phyloP scores from a whole-genome alignment of 2,888 invertebrate genomes.

The Eupithecia abbreviata region DNA sequence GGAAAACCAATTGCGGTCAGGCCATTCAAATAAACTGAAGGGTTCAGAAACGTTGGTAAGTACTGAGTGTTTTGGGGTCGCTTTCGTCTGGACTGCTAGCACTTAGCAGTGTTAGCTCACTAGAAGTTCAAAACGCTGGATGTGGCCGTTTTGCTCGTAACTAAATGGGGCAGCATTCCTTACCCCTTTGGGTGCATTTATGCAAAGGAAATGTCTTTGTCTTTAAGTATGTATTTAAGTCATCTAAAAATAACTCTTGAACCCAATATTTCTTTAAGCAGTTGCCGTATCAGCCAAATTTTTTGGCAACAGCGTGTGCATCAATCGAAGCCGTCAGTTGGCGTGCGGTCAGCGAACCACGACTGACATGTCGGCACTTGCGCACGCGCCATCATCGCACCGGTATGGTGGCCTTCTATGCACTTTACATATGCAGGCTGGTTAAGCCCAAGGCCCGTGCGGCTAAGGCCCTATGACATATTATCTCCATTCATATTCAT shows the following conservation, averaged over 20 bases:
- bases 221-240: background rate
- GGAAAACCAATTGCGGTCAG: constrained; percentile 19
- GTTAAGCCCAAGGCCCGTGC: constrained; percentile 8
- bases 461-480: background rate
- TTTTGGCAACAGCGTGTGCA: constrained; percentile 42
- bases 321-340: constrained; percentile 46
- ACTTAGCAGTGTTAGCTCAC: background rate
- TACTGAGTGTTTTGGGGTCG: background rate
- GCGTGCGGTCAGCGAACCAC: constrained; percentile 68
- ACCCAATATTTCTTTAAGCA: background rate
- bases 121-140: background rate
- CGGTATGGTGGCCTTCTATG: constrained; percentile 16
- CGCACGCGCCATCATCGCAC: constrained; percentile 50
- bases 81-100: background rate
- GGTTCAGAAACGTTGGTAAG: background rate
- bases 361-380: constrained; percentile 58
- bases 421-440: constrained; percentile 25
- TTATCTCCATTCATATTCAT: background rate
- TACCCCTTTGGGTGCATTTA: no score
- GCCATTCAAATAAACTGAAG: constrained; percentile 8
- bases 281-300: constrained; percentile 7
- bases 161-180: background rate
- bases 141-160: background rate
- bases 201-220: no score
- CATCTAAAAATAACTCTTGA: background rate